A percentile compares a stretch with the other conserved stretches of the same genome.
These are phyloP conservation scores for Leptinotarsa haldemani DNA, from an alignment of 2,888 invertebrate genomes.

Conservation along the genomic window DNA sequence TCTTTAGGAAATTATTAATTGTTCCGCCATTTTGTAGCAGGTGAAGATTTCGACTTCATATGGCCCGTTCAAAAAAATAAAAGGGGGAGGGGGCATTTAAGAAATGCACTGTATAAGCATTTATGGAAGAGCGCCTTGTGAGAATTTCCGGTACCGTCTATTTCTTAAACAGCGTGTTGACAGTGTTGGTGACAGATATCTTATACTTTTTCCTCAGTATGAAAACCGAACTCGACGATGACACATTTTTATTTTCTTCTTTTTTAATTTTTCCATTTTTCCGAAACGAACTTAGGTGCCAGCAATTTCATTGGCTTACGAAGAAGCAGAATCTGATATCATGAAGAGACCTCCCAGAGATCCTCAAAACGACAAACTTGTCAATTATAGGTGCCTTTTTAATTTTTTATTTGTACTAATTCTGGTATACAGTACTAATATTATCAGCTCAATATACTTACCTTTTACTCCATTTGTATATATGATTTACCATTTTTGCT, in stretches of 20 bases:
- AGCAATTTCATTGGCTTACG: conserved; percentile 92
- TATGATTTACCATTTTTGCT: background rate
- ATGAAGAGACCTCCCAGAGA: conserved; percentile 94
- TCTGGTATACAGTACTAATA: conserved; percentile 17
- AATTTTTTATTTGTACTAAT: conserved; percentile 36
- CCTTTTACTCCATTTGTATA: background rate
- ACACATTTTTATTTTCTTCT: conserved; percentile 37
- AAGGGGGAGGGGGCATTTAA: too few relatives aligned
- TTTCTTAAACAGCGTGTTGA: background rate
- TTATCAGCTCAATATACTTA: conserved; percentile 15
- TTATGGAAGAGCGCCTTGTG: too few relatives aligned
- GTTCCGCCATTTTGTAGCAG: too few relatives aligned
- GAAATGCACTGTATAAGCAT: too few relatives aligned
- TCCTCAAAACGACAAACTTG: conserved; percentile 89
- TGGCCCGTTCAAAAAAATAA: too few relatives aligned
- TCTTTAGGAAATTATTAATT: too few relatives aligned
- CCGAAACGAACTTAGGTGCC: conserved; percentile 73
- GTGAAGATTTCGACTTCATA: too few relatives aligned
- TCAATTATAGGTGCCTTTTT: conserved; percentile 85
- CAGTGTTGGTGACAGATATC: conserved; percentile 31
- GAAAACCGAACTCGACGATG: conserved; percentile 20
- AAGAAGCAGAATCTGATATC: conserved; percentile 90
- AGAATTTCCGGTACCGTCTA: too few relatives aligned
- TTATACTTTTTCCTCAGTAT: conserved; percentile 20
- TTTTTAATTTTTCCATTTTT: conserved; percentile 48